A percentile compares a stretch with the other conserved stretches of the same genome.
These are phyloP conservation scores for Zenarchopterus dispar DNA, from an alignment of 2,797 vertebrate genomes.

Conservation along the genomic window DNA sequence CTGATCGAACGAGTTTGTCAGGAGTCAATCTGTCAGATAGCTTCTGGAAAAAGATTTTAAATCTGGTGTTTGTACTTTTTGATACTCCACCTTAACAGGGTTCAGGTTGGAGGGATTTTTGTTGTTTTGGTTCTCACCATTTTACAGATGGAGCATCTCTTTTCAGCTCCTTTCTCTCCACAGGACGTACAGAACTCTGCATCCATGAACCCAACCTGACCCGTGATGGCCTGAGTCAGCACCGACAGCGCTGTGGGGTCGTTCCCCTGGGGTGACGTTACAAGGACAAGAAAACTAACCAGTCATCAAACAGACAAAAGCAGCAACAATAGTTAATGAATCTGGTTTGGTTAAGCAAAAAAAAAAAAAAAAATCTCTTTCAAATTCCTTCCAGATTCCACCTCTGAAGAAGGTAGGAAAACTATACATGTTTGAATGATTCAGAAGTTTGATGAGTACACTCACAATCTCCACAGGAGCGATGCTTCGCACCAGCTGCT, in stretches of 20 bases:
- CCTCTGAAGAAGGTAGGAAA: too few species aligned
- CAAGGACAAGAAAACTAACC: neutral
- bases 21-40: too few species aligned
- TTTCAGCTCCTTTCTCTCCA: slow-evolving; percentile 94
- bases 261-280: slow-evolving; percentile 82
- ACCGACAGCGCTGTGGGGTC: slow-evolving; percentile 97
- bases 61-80: too few species aligned
- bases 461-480: slow-evolving; percentile 97
- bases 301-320: neutral
- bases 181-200: slow-evolving; percentile 96
- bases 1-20: too few species aligned
- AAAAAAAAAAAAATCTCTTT: too few species aligned
- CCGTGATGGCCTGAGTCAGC: slow-evolving; percentile 96
- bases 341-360: too few species aligned
- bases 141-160: slow-evolving; percentile 96
- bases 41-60: too few species aligned
- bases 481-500: slow-evolving; percentile 97
- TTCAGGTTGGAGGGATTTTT: neutral
- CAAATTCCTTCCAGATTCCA: too few species aligned
- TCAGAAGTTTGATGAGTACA: neutral
- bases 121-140: slow-evolving; percentile 82
- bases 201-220: slow-evolving; percentile 97
- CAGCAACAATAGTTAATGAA: neutral
- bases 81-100: too few species aligned
- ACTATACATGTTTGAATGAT: neutral